phyloP scores from a whole-genome alignment of 2,113 vertebrate genomes.

The Rhineura floridana region DNA sequence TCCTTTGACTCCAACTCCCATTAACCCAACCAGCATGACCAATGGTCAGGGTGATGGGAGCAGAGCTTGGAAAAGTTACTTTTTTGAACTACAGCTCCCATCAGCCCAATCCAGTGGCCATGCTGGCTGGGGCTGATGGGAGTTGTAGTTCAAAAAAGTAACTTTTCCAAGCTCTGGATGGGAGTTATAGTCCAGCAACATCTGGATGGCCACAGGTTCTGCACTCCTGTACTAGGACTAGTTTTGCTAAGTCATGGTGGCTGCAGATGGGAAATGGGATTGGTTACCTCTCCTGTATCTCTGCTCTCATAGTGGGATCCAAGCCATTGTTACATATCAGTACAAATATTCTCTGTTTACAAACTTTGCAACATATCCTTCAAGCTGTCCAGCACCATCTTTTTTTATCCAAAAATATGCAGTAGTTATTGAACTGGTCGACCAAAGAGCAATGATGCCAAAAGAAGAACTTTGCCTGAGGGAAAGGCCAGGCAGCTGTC shows the following conservation, averaged over 20 bases:
- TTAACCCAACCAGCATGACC: background rate
- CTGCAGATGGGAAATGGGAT: background rate
- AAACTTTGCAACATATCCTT: background rate
- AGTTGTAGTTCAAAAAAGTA: no score
- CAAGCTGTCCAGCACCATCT: constrained; percentile 28
- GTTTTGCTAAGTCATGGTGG: background rate
- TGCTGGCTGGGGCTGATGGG: no score
- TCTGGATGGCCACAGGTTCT: background rate
- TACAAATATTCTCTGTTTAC: constrained; percentile 25
- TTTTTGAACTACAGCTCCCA: no score
- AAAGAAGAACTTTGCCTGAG: constrained; percentile 12
- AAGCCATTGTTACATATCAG: background rate
- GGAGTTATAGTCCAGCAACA: background rate
- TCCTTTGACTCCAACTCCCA: background rate
- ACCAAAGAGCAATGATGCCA: constrained; percentile 37
- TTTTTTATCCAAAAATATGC: constrained; percentile 41
- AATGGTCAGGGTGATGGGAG: no score
- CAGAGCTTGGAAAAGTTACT: no score
- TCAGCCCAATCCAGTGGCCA: no score
- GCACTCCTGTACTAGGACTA: background rate
- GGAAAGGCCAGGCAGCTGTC: constrained; percentile 49
- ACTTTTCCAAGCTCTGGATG: no score
- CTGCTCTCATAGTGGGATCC: background rate
- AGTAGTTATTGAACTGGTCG: constrained; percentile 34
- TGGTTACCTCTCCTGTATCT: background rate